phyloP scores from a whole-genome alignment of 2,113 vertebrate genomes.

The Alligator sinensis region DNA sequence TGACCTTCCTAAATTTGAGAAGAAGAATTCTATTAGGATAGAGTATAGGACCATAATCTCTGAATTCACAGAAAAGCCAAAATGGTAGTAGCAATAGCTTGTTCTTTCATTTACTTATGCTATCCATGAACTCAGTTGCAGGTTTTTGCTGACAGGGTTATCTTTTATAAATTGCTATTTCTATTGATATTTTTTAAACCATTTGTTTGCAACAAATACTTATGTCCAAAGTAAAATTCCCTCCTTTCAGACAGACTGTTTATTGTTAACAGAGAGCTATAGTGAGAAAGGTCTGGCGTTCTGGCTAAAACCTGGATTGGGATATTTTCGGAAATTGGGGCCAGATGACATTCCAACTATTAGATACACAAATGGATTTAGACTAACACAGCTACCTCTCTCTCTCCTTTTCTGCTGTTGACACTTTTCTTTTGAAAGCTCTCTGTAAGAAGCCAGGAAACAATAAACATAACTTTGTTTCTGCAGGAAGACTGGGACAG shows the following conservation, averaged over 20 bases:
- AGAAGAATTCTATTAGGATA: background rate
- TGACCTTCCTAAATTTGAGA: constrained; percentile 87
- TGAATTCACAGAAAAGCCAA: background rate
- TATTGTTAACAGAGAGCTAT: no score
- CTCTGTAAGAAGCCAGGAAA: background rate
- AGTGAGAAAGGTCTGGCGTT: background rate
- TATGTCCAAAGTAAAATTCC: background rate
- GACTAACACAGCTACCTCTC: no score
- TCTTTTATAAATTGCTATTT: background rate
- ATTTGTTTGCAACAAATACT: background rate
- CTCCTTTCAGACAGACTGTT: background rate
- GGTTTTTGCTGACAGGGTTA: background rate
- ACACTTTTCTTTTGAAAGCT: constrained; percentile 2
- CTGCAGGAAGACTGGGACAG: background rate
- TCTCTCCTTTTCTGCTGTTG: background rate
- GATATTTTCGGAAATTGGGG: background rate
- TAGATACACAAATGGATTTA: no score
- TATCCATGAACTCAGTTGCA: background rate
- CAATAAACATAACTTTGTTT: background rate
- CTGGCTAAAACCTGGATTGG: background rate
- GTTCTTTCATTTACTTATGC: background rate
- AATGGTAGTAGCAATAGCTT: background rate
- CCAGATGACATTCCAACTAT: no score
- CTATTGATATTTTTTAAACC: background rate
- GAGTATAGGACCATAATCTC: background rate